These are phyloP conservation scores for Gonioctena quinquepunctata DNA, from an alignment of 1,140 invertebrate species.

Conservation along the genomic window DNA sequence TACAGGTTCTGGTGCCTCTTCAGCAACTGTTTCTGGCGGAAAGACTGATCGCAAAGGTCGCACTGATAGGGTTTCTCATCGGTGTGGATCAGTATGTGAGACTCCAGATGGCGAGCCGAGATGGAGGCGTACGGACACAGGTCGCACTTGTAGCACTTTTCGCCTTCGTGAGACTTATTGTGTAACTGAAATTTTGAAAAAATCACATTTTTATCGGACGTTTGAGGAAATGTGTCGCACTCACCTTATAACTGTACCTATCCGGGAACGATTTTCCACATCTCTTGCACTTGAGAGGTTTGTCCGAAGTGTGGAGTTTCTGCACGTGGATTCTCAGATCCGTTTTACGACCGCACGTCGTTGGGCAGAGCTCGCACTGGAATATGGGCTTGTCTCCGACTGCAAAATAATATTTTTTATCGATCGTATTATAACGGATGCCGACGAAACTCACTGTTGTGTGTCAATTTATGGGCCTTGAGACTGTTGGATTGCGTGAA, in stretches of 20 bases:
- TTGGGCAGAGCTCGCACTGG: conserved; percentile 93
- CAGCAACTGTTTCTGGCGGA: conserved; percentile 89
- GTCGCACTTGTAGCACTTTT: conserved; percentile 96
- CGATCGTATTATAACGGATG: not conserved
- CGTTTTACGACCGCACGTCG: conserved; percentile 95
- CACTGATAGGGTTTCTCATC: conserved; percentile 90
- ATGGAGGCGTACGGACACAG: conserved; percentile 93
- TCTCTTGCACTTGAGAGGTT: conserved; percentile 88
- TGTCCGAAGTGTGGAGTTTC: conserved; percentile 93
- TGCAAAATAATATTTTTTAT: conserved; percentile 50
- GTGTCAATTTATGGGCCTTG: conserved; percentile 92
- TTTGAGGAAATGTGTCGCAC: not conserved
- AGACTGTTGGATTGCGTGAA: conserved; percentile 97
- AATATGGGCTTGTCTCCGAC: conserved; percentile 93
- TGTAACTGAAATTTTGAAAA: conserved; percentile 62
- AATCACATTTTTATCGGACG: not conserved
- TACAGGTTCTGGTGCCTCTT: conserved; percentile 91
- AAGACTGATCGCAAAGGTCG: conserved; percentile 78
- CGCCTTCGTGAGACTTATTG: conserved; percentile 89
- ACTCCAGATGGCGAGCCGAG: conserved; percentile 90
- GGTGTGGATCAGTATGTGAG: conserved; percentile 94
- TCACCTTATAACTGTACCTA: conserved; percentile 73
- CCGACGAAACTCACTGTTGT: conserved; percentile 78
- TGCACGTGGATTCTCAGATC: conserved; percentile 95
- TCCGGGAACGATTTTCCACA: conserved; percentile 94